A percentile compares a stretch with the other conserved stretches of the same genome.
Evolutionary conservation across 1,140 invertebrate genomes (phyloP).

Genomic region (Drosophila littoralis): DNA sequence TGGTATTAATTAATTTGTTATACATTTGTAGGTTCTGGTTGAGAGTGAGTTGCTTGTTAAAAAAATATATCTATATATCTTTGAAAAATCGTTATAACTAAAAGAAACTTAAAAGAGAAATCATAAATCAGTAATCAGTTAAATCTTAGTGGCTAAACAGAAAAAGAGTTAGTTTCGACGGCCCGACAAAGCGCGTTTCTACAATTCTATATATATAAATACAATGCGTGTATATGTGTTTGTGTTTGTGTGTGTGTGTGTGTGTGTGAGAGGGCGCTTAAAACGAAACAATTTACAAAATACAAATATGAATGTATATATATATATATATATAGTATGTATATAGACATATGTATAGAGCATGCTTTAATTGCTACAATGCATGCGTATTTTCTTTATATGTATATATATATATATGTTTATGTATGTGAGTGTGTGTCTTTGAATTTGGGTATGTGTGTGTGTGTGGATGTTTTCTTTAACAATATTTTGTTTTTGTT

Average conservation of each 20-base stretch:
- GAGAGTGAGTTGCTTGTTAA: constrained; percentile 19
- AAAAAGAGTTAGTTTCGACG: constrained; percentile 39
- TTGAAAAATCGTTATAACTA: constrained; percentile 39
- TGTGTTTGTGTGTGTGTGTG: constrained; percentile 27
- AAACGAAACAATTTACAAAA: constrained; percentile 74
- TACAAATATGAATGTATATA: constrained; percentile 53
- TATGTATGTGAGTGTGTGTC: constrained; percentile 9
- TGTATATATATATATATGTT: constrained; percentile 5
- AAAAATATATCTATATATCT: constrained; percentile 19
- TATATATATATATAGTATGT: constrained; percentile 29
- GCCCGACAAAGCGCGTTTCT: constrained; percentile 25
- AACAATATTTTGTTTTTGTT: constrained; percentile 31
- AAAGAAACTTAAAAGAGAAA: constrained; percentile 43
- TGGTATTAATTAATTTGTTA: constrained; percentile 37
- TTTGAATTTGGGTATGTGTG: constrained; percentile 7
- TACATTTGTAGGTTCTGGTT: constrained; percentile 30
- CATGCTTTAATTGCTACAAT: constrained; percentile 28
- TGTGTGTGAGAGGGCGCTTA: constrained; percentile 55
- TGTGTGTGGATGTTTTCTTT: constrained; percentile 20
- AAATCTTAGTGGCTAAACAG: constrained; percentile 58
- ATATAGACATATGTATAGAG: constrained; percentile 33
- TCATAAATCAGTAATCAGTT: constrained; percentile 60
- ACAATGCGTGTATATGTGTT: constrained; percentile 64
- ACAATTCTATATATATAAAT: constrained; percentile 71
- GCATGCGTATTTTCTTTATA: constrained; percentile 26